Evolutionary conservation across 2,113 vertebrate genomes (phyloP), one percentile per base, ranked within the genome.

Genomic region (Uria aalge): DNA sequence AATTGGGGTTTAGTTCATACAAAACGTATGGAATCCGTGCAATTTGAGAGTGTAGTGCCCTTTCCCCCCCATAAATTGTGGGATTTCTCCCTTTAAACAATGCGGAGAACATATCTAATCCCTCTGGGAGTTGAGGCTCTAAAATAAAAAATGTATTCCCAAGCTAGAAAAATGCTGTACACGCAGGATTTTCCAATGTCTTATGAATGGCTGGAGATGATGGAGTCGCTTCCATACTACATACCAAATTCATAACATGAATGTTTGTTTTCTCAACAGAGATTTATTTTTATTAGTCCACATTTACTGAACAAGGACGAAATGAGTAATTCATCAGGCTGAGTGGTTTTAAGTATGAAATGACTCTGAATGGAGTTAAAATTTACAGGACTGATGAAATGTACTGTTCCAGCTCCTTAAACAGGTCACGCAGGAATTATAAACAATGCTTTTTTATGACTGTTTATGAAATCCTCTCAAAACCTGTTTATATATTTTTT

Each of bases 401-500:
- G 50, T 76, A 91, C 74, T 91, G 78, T 95, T 97, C 5, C 83
- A 90, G 81, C 86, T 96, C 77, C 86, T 97, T 96, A 97, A 98
- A 95, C 75, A 96, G 98, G 95, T 97, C 97, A 96, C 90, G 91
- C 40, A 95, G 95, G 96, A 97, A 98, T 98, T 98, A 96, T 92
- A 97, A 96, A 97, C 94, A 97, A 80, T 72, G 80, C 32, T 96
- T 97, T 97, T 97, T 94, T 95, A 97, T 91, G 95, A 90, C 77
- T 95, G 88, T 88, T 95, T 92, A 96, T 95, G 86, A 97, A 97
- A 97, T 95, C 93, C 86, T 95, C 97, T 96, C 94, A 88, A 60
- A 94, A 89, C 47, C 89, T 94, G 62, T 96, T 98, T 90, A 78
- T 97, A 68, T 93, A n/a, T 97, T 78, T 91, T 93, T 81, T 95